Conservation (phyloP, 2,113 vertebrate genomes). For the Cyprinus carpio region DNA sequence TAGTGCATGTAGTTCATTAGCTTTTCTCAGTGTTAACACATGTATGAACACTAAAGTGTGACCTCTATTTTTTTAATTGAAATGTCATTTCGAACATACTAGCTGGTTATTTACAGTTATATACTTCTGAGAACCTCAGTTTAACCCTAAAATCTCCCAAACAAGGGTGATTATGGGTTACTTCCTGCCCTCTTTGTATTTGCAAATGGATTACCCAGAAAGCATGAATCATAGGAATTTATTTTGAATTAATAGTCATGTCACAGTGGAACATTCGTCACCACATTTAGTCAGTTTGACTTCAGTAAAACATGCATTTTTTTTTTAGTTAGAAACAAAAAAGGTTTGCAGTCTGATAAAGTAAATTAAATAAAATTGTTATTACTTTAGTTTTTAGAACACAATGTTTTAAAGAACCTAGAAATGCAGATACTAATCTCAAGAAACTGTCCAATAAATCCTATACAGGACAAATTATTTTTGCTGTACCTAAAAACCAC, state of each 20-base stretch:
- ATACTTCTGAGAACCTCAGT: neutral
- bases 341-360: neutral
- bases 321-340: neutral
- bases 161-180: neutral
- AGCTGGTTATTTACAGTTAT: neutral
- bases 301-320: neutral
- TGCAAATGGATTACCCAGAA: neutral
- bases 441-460: neutral
- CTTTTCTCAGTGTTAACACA: slow-evolving; percentile 12
- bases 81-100: slow-evolving; percentile 5
- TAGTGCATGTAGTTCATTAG: slow-evolving; percentile 24
- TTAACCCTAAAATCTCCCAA: neutral
- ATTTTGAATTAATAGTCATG: neutral
- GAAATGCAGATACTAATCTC: neutral
- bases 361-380: no score
- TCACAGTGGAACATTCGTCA: neutral
- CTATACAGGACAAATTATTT: neutral
- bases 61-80: neutral
- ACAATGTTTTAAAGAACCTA: neutral
- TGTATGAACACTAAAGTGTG: slow-evolving; percentile 11
- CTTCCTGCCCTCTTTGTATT: neutral
- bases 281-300: neutral
- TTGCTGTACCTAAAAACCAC: neutral
- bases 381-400: neutral
- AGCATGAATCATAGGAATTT: neutral